phyloP scores from a whole-genome alignment of 2,113 vertebrate genomes.

The Puntigrus tetrazona region DNA sequence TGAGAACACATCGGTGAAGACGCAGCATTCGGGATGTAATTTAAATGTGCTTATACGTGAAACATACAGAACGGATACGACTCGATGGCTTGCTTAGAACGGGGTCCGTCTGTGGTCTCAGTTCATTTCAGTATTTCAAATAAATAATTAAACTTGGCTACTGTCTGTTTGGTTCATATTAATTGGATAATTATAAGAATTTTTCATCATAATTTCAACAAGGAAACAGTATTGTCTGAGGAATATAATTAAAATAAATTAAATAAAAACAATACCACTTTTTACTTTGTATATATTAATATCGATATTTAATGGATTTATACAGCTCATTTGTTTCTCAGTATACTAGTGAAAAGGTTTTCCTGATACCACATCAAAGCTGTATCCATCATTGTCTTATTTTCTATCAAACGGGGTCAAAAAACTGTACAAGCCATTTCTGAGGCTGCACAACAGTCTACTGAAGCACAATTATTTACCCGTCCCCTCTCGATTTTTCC shows the following conservation, averaged over 20 bases:
- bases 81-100: slow-evolving; percentile 40
- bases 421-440: slow-evolving; percentile 3
- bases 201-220: neutral
- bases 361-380: neutral
- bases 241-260: neutral
- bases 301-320: neutral
- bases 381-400: neutral
- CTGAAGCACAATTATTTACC: slow-evolving; percentile 29
- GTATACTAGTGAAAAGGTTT: neutral
- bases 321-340: neutral
- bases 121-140: neutral
- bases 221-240: neutral
- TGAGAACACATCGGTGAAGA: slow-evolving; percentile 74
- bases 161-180: neutral
- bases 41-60: slow-evolving; percentile 74
- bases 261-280: no score
- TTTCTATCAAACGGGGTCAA: slow-evolving; percentile 36
- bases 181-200: neutral
- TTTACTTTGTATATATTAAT: neutral
- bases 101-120: neutral
- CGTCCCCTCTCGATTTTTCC: slow-evolving; percentile 25
- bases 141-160: neutral
- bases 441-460: slow-evolving; percentile 42
- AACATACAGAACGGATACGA: slow-evolving; percentile 70
- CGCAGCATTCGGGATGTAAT: slow-evolving; percentile 77